Conservation (phyloP, 2,113 vertebrate species). For the Brienomyrus brachyistius region DNA sequence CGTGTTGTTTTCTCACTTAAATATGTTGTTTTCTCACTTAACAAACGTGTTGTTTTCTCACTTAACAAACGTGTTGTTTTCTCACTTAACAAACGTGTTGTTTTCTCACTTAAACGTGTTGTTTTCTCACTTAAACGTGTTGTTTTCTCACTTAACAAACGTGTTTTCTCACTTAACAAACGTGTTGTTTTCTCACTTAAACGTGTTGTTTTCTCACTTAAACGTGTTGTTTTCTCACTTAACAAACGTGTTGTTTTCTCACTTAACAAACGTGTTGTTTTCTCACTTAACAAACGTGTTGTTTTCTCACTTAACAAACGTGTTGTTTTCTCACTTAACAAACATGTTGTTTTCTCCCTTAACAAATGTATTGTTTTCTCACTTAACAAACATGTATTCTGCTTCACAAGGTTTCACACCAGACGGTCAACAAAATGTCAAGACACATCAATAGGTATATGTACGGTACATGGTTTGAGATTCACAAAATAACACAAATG, state of each 20-base stretch:
- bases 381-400: background rate
- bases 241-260: too few species aligned
- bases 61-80: background rate
- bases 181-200: background rate
- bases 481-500: background rate
- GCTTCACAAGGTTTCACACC: background rate
- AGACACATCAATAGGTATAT: background rate
- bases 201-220: background rate
- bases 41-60: too few species aligned
- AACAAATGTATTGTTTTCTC: background rate
- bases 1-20: too few species aligned
- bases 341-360: background rate
- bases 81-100: too few species aligned
- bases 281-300: too few species aligned
- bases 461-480: background rate
- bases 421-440: background rate
- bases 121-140: too few species aligned
- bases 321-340: background rate
- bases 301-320: too few species aligned
- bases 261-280: too few species aligned
- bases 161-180: too few species aligned
- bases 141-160: too few species aligned
- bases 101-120: background rate
- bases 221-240: too few species aligned
- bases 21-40: background rate